Evolutionary conservation across 2,113 vertebrate genomes (phyloP), one percentile per base, ranked within the genome.

Genomic region (Chrysemys picta): DNA sequence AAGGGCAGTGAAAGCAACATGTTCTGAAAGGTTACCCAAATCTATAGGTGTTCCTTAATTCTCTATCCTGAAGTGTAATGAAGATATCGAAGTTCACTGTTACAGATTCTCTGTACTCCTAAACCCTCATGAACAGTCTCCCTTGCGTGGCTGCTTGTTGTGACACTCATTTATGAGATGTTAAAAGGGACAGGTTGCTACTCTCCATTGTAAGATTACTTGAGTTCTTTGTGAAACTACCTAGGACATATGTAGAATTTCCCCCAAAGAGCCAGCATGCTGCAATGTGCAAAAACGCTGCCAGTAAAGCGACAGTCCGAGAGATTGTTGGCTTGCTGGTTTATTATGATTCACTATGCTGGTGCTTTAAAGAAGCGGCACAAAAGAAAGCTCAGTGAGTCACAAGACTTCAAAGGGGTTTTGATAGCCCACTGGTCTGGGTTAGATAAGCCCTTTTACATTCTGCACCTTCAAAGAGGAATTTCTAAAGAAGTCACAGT

Each of bases 371-470:
- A 79, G 52, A 10, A 2, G 1, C 4, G 47, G 27, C 52, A 56
- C 0, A 0, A 0, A 8, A 54, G 78, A 22, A 35, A 95, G 22
- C 22, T 76, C 35, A 42, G 3, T 0, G 12, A 49, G 35, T 0
- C 0, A 22, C 57, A 82, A 84, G 25, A 19, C 47, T 27, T 78
- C 10, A 16, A 78, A 78, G 22, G 24, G 19, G 1, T 56, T 0
- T 13, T 17, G 45, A 84, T 0, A 12, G 45, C 5, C 2, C 81
- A 17, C 0, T 17, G 29, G 45, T 42, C 59, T 1, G 5, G 56
- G 69, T 10, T 38, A 27, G 2, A 31, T 57, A 8, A 0, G 56
- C 0, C 29, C 3, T 16, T 82, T 42, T 4, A 4, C 9, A 24
- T 57, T 0, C 6, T 62, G 38, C 75, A 53, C 53, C 81, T 53